Evolutionary conservation across 2,888 invertebrate species (phyloP).

Genomic region (Dicranocentrus wangi): DNA sequence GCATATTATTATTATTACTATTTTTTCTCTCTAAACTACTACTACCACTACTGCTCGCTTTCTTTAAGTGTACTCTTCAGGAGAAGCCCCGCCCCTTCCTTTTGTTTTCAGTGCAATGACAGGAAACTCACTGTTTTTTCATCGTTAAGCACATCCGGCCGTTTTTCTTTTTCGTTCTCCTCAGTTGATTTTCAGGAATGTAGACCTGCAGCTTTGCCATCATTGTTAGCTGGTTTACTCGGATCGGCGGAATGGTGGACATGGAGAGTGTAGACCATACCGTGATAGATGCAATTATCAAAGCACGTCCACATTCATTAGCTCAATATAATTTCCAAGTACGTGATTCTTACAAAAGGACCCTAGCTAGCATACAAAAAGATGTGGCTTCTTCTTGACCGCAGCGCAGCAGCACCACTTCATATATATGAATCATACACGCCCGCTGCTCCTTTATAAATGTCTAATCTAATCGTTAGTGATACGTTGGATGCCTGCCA

Average conservation of each 20-base stretch:
- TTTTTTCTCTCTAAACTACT: no score
- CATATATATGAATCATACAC: neutral
- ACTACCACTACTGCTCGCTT: no score
- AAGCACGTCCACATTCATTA: constrained; percentile 39
- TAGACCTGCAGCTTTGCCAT: neutral
- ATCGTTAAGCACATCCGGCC: constrained; percentile 68
- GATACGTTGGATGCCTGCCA: neutral
- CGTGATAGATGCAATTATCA: constrained; percentile 14
- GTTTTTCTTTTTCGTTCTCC: constrained; percentile 51
- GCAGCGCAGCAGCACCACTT: neutral
- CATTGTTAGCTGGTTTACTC: neutral
- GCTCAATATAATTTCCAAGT: constrained; percentile 22
- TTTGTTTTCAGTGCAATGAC: constrained; percentile 66
- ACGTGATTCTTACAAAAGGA: constrained; percentile 29
- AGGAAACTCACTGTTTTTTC: constrained; percentile 67
- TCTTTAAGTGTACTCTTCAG: neutral
- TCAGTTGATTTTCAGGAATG: constrained; percentile 65
- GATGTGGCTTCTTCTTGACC: neutral
- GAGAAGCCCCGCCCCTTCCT: constrained; percentile 61
- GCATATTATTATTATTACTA: no score
- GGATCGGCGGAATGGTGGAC: neutral
- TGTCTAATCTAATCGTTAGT: constrained; percentile 1
- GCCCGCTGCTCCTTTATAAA: neutral
- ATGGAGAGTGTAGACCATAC: constrained; percentile 6
- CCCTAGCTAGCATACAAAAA: neutral